Percentiles rank a stretch among this genome's conserved stretches.
Evolutionary conservation across 2,113 vertebrate species (phyloP).

Genomic region (Nesogale talazaci): DNA sequence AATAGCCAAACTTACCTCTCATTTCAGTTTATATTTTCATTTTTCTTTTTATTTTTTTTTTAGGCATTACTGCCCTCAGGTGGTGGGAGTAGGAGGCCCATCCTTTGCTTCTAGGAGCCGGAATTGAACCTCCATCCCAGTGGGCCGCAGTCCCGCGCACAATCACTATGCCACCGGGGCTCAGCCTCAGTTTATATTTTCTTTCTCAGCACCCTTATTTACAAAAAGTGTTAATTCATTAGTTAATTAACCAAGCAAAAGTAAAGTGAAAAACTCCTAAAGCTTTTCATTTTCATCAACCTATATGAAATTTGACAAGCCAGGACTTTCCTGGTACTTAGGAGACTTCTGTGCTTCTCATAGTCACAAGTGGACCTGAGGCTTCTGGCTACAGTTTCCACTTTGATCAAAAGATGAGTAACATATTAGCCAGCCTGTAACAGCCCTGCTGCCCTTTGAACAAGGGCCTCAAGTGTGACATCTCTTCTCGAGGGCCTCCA

Average conservation of each 20-base stretch:
- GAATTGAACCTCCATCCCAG: no score
- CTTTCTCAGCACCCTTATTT: neutral
- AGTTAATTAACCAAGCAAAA: constrained; percentile 39
- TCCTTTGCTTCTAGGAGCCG: no score
- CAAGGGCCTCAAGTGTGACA: neutral
- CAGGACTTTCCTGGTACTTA: neutral
- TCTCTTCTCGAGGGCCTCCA: neutral
- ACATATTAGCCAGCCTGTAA: neutral
- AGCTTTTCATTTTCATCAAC: neutral
- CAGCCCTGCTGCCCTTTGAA: neutral
- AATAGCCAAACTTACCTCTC: neutral
- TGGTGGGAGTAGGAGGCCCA: no score
- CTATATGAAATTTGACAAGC: neutral
- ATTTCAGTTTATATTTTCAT: constrained; percentile 3
- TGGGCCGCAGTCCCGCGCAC: no score
- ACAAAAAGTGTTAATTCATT: neutral
- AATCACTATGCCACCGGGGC: no score
- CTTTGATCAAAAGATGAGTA: neutral
- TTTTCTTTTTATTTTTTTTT: no score
- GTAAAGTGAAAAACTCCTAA: neutral
- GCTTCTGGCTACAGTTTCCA: neutral
- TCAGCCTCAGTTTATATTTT: constrained; percentile 18
- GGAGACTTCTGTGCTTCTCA: neutral
- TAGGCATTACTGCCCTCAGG: no score
- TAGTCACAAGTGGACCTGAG: neutral